Evolutionary conservation across 2,888 invertebrate genomes (phyloP).

Genomic region (Andricus curvator): DNA sequence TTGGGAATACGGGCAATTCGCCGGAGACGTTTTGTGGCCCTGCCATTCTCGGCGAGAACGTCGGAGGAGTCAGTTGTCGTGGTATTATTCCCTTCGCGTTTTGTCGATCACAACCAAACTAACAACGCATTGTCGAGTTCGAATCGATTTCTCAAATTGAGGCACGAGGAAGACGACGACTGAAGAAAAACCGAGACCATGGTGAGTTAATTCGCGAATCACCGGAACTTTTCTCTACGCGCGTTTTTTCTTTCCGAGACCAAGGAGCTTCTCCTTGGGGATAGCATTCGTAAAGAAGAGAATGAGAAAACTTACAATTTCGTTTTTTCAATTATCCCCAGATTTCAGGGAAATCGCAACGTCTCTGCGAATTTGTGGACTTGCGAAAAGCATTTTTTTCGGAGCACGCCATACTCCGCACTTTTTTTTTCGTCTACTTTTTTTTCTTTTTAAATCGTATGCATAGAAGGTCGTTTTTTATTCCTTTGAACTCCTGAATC

Average conservation of each 20-base stretch:
- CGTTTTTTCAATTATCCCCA: not conserved
- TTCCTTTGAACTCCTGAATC: not conserved
- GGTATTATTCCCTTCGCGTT: conserved; percentile 14
- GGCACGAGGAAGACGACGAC: not conserved
- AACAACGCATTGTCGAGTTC: not conserved
- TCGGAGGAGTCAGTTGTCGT: not conserved
- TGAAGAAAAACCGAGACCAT: conserved; percentile 18
- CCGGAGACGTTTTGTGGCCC: not conserved
- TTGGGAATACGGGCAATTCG: not conserved
- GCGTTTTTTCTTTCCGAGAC: conserved; percentile 17
- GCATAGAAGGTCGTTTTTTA: conserved; percentile 2
- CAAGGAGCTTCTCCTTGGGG: conserved; percentile 19
- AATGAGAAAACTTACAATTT: not conserved
- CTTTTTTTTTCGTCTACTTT: conserved; percentile 55
- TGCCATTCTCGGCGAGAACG: conserved; percentile 34
- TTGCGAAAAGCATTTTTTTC: conserved; percentile 1
- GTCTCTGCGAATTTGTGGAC: conserved; percentile 20
- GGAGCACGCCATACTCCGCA: not conserved
- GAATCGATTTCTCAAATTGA: not conserved
- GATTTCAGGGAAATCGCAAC: not conserved
- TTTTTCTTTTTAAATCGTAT: conserved; percentile 23
- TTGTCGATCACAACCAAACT: conserved; percentile 9
- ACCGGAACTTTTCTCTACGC: conserved; percentile 33
- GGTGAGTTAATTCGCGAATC: conserved; percentile 6
- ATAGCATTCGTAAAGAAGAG: not conserved